Base-by-base conservation (phyloP, 2,113 vertebrate genomes). In the Tonatia bakeri region DNA sequence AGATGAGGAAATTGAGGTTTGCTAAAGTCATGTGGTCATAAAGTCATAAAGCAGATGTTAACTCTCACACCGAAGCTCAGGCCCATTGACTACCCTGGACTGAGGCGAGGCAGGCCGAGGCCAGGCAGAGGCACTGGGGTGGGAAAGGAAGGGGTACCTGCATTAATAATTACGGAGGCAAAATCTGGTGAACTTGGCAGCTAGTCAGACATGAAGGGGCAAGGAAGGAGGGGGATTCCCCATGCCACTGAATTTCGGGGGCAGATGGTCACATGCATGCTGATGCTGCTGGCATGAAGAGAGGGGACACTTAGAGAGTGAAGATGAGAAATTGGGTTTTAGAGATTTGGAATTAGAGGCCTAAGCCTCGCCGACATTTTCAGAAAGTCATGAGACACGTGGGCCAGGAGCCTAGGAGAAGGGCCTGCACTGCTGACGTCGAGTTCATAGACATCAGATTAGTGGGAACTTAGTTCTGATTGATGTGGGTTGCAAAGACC, bases 311-410 rank as follows among this genome's bases (percentile, higher is more conserved):
- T 50, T 72, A 67, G 47, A 69, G 26, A 28, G 36, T 4, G 4
- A 54, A 79, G 43, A 5, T 47, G 45, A 90, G 56, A 45, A 72
- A 13, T 3, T 80, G 80, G 52, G 65, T n/a, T 43, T 65, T 24
- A 47, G 47, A 50, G 64, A 50, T 31, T 81, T 28, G 4, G 31
- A 56, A 65, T 86, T 11, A 22, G 70, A 91, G 45, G 31, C 45
- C n/a, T 7, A 31, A 12, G 52, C 20, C 6, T 54, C 12, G 26
- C 11, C 0, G 0, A 11, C 16, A 17, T 22, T 14, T 56, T 40
- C 43, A 70, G 64, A 40, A 54, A n/a, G 4, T 67, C 36, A 7
- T 17, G 69, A 65, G 52, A 4, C 43, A 12, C 36, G 3, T 14
- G 36, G 47, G 3, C 14, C 47, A 33, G n/a, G 72, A 61, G 40